Evolutionary conservation across 2,888 invertebrate species (phyloP).

Genomic region (Tryphoninae sp.): DNA sequence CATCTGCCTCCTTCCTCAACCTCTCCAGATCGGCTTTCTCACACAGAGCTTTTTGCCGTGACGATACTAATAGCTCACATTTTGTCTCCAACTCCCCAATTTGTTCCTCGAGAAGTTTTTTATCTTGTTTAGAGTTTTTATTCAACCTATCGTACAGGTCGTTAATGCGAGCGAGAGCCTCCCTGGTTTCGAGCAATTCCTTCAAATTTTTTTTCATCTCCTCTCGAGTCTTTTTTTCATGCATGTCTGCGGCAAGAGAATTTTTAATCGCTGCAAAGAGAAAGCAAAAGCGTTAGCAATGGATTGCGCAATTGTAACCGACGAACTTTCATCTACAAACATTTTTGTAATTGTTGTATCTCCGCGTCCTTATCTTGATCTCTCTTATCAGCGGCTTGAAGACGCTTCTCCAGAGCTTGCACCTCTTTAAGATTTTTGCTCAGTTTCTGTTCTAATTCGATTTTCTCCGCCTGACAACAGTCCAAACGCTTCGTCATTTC

Average conservation of each 20-base stretch:
- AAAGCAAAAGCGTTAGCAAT: not conserved
- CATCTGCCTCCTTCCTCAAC: conserved; percentile 65
- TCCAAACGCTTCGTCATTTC: conserved; percentile 45
- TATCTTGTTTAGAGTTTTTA: conserved; percentile 46
- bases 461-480: conserved; percentile 45
- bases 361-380: conserved; percentile 75
- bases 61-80: conserved; percentile 51
- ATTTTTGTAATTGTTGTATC: conserved; percentile 74
- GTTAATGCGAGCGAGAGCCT: conserved; percentile 57
- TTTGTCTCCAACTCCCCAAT: conserved; percentile 32
- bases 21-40: conserved; percentile 69
- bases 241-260: conserved; percentile 36
- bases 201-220: conserved; percentile 70
- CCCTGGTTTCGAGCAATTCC: conserved; percentile 66
- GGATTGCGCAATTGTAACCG: not conserved
- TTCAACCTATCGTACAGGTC: conserved; percentile 62
- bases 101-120: conserved; percentile 17
- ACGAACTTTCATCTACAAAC: conserved; percentile 52
- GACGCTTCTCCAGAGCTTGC: conserved; percentile 56
- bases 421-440: conserved; percentile 48
- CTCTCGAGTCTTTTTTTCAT: conserved; percentile 67
- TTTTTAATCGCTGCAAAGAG: conserved; percentile 46
- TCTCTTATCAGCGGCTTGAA: conserved; percentile 55
- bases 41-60: conserved; percentile 65
- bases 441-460: conserved; percentile 52